A percentile compares a stretch with the other conserved stretches of the same genome.
phyloP scores from a whole-genome alignment of 1,140 invertebrate genomes.

The Drosophila insularis region DNA sequence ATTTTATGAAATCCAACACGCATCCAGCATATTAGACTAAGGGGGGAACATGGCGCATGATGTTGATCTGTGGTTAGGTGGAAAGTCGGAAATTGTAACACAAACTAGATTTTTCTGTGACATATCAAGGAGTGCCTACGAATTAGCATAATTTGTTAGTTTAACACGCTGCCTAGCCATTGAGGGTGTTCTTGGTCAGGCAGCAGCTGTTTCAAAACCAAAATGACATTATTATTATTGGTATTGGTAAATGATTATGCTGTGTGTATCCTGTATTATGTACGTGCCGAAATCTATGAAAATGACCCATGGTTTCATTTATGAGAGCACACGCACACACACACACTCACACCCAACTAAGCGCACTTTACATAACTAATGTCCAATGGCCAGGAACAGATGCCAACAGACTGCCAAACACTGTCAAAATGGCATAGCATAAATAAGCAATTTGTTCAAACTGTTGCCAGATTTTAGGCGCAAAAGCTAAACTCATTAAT shows the following conservation, averaged over 20 bases:
- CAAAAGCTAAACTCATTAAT: conserved; percentile 25
- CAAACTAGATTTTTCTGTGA: conserved; percentile 65
- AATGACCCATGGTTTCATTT: conserved; percentile 25
- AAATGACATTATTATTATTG: conserved; percentile 53
- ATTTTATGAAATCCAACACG: conserved; percentile 73
- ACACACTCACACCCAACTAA: conserved; percentile 35
- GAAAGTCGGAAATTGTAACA: conserved; percentile 30
- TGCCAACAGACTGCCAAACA: background rate
- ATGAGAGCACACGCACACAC: conserved; percentile 4
- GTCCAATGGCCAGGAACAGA: background rate
- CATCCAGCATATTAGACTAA: conserved; percentile 10
- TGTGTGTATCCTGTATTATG: conserved; percentile 17
- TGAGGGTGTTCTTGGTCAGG: background rate
- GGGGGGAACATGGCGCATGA: background rate
- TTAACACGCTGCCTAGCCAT: conserved; percentile 63
- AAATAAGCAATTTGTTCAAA: conserved; percentile 70
- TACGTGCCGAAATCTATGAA: conserved; percentile 74
- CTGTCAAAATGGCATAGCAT: conserved; percentile 31
- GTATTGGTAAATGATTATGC: conserved; percentile 45
- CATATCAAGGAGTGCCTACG: conserved; percentile 44
- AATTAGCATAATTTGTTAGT: conserved; percentile 77
- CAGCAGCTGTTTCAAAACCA: conserved; percentile 24
- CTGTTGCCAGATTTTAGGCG: conserved; percentile 64
- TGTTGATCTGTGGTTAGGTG: background rate
- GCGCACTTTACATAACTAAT: conserved; percentile 76